Conservation (phyloP, 2,888 invertebrate species). For the Andrena fulva region DNA sequence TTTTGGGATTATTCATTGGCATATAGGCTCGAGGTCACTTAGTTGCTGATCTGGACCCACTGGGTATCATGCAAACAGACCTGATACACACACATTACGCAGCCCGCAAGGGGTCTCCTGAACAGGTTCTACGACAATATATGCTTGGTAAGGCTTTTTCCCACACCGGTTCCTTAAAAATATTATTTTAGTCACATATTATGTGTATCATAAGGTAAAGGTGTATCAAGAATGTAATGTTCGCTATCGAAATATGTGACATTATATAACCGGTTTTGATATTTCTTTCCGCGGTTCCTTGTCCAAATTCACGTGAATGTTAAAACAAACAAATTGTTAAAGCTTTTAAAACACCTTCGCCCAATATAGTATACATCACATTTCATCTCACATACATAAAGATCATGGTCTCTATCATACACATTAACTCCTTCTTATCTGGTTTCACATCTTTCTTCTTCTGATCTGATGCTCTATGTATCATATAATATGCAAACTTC, state of each 20-base stretch:
- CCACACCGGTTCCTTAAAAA: conserved; percentile 66
- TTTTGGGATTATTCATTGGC: conserved; percentile 79
- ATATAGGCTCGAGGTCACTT: conserved; percentile 96
- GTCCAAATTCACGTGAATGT: conserved; percentile 9
- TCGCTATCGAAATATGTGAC: not conserved
- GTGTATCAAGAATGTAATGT: conserved; percentile 38
- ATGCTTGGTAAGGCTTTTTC: conserved; percentile 87
- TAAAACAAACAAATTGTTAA: not conserved
- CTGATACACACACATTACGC: conserved; percentile 86
- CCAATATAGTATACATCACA: conserved; percentile 35
- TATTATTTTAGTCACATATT: conserved; percentile 53
- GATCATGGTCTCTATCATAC: conserved; percentile 58
- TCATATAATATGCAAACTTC: conserved; percentile 16
- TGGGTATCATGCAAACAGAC: conserved; percentile 93
- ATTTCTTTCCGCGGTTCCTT: not conserved
- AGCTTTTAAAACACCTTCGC: conserved; percentile 48
- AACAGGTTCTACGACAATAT: conserved; percentile 88
- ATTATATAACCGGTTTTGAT: conserved; percentile 2
- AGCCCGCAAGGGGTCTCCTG: conserved; percentile 86
- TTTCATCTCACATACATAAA: conserved; percentile 45
- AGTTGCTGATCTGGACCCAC: conserved; percentile 96
- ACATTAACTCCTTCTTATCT: conserved; percentile 59
- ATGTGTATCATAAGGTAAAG: conserved; percentile 58
- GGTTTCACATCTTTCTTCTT: conserved; percentile 20
- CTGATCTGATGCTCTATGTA: conserved; percentile 23